These are phyloP conservation scores for Metallyticus violacea DNA, from an alignment of 2,888 invertebrate genomes.

Conservation along the genomic window DNA sequence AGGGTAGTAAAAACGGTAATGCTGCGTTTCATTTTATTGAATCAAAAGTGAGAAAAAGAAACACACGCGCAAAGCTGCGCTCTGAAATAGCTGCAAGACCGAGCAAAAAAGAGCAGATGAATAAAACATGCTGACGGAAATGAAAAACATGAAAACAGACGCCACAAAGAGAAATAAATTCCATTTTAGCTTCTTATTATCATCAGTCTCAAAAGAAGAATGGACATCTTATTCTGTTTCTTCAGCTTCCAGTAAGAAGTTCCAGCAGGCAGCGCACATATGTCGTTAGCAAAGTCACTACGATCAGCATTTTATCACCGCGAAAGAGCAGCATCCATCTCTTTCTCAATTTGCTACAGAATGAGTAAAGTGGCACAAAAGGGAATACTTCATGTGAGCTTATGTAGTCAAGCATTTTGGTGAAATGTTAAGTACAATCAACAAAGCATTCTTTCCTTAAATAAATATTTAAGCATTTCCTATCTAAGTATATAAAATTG, in stretches of 20 bases:
- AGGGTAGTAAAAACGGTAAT: background rate
- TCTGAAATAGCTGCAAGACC: background rate
- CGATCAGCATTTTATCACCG: background rate
- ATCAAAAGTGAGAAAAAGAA: background rate
- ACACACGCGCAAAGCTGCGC: background rate
- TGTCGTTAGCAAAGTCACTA: background rate
- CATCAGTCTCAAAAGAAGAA: background rate
- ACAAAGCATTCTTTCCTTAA: too few relatives aligned
- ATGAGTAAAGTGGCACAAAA: background rate
- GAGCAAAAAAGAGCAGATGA: background rate
- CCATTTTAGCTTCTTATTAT: constrained; percentile 8
- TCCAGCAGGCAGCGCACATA: background rate
- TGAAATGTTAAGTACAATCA: too few relatives aligned
- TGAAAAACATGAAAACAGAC: constrained; percentile 15
- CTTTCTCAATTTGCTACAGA: background rate
- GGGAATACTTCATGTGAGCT: too few relatives aligned
- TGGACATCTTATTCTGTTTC: constrained; percentile 8
- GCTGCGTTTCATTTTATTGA: background rate
- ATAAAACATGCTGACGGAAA: constrained; percentile 11
- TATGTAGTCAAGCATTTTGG: too few relatives aligned
- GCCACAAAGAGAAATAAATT: constrained; percentile 8
- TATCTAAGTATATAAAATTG: too few relatives aligned
- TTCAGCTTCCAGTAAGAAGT: background rate
- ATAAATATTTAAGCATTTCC: too few relatives aligned
- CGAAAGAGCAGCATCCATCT: background rate